phyloP scores from a whole-genome alignment of 2,113 vertebrate genomes.

The Xiphias gladius region DNA sequence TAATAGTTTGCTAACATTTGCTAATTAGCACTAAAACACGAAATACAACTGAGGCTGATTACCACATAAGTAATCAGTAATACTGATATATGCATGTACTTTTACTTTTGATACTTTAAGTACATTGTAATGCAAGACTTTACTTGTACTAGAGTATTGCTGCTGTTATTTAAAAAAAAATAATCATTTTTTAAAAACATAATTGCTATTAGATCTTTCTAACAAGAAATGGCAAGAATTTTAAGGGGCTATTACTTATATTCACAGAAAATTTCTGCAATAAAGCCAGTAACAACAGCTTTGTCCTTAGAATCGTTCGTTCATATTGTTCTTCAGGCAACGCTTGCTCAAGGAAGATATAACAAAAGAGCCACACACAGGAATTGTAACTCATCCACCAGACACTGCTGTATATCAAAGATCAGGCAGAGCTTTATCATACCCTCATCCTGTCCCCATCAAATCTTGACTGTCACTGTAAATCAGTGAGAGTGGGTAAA shows the following conservation, averaged over 20 bases:
- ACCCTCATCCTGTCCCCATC: constrained; percentile 47
- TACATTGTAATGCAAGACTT: too few relatives aligned
- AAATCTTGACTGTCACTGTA: constrained; percentile 49
- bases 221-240: constrained; percentile 3
- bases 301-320: too few relatives aligned
- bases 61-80: neutral
- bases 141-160: too few relatives aligned
- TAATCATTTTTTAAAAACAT: neutral
- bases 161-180: too few relatives aligned
- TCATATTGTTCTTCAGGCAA: constrained; percentile 17
- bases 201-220: neutral
- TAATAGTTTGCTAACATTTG: neutral
- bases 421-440: constrained; percentile 59
- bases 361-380: constrained; percentile 58
- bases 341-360: constrained; percentile 33
- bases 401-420: constrained; percentile 59
- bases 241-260: neutral
- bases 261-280: neutral
- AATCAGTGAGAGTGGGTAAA: constrained; percentile 32
- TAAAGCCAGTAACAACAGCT: neutral
- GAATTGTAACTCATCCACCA: constrained; percentile 42
- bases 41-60: neutral
- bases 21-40: neutral
- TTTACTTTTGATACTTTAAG: neutral
- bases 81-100: neutral